These are phyloP conservation scores for Thaumatotibia leucotreta DNA, from an alignment of 1,140 invertebrate species.

Conservation along the genomic window DNA sequence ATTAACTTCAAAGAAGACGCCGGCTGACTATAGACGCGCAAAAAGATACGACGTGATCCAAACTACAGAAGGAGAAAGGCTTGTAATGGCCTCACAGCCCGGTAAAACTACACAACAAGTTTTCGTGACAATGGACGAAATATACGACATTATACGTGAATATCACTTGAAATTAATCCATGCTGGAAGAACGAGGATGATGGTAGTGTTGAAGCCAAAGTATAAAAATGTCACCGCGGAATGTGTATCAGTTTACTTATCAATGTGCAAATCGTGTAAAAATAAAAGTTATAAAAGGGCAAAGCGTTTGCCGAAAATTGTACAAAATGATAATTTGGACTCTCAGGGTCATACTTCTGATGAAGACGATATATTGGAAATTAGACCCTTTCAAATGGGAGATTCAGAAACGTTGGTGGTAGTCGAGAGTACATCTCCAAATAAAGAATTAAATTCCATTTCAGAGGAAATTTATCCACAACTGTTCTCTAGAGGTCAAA, in stretches of 20 bases:
- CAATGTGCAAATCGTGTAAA: conserved; percentile 36
- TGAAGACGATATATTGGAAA: neutral
- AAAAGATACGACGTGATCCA: conserved; percentile 37
- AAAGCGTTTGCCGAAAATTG: neutral
- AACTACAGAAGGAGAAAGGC: conserved; percentile 33
- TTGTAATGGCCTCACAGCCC: conserved; percentile 15
- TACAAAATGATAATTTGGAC: neutral
- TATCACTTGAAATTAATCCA: conserved; percentile 42
- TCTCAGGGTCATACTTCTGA: neutral
- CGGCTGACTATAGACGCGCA: conserved; percentile 32
- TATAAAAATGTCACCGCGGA: conserved; percentile 44
- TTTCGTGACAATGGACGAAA: conserved; percentile 36
- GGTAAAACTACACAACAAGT: conserved; percentile 27
- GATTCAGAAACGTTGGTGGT: neutral
- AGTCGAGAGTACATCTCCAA: neutral
- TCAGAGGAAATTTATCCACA: conserved; percentile 30
- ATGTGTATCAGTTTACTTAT: conserved; percentile 38
- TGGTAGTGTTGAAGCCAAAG: conserved; percentile 34
- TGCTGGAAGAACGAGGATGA: conserved; percentile 35
- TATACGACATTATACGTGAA: conserved; percentile 41
- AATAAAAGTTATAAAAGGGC: conserved; percentile 21
- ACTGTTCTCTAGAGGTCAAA: conserved; percentile 41
- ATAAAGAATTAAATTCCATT: neutral
- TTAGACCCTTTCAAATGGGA: neutral
- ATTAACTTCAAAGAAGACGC: conserved; percentile 26